Evolutionary conservation across 2,797 vertebrate species (phyloP).

Genomic region (Pitangus sulphuratus): DNA sequence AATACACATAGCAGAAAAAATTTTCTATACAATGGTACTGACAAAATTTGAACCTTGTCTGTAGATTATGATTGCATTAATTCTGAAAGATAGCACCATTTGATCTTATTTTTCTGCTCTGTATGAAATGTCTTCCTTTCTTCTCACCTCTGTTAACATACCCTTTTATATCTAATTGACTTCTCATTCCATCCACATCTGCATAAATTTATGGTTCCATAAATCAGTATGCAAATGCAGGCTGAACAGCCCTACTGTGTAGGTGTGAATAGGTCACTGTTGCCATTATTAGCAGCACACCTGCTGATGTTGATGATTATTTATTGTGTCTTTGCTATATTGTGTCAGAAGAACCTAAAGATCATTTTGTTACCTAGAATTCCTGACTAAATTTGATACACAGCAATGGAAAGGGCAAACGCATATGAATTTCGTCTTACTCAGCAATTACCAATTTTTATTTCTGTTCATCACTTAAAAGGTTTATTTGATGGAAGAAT

Average conservation of each 20-base stretch:
- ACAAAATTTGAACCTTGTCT: neutral
- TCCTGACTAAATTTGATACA: constrained; percentile 45
- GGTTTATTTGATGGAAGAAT: neutral
- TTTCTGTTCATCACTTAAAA: constrained; percentile 12
- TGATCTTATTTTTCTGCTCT: neutral
- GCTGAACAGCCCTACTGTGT: neutral
- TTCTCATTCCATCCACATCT: neutral
- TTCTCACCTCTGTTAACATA: neutral
- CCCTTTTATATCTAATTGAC: neutral
- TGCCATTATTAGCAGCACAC: neutral
- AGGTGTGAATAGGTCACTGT: neutral
- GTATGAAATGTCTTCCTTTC: neutral
- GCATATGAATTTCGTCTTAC: constrained; percentile 45
- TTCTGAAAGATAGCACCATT: neutral
- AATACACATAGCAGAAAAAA: neutral
- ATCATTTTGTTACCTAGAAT: constrained; percentile 20
- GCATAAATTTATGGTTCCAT: neutral
- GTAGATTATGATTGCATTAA: neutral
- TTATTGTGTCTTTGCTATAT: neutral
- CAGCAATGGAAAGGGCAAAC: constrained; percentile 32
- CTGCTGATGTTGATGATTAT: neutral
- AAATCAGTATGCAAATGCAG: neutral
- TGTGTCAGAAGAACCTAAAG: constrained; percentile 11
- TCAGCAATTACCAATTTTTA: constrained; percentile 39
- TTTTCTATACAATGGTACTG: neutral